These are phyloP conservation scores for Mamestra configurata DNA, from an alignment of 1,140 invertebrate species.

Conservation along the genomic window DNA sequence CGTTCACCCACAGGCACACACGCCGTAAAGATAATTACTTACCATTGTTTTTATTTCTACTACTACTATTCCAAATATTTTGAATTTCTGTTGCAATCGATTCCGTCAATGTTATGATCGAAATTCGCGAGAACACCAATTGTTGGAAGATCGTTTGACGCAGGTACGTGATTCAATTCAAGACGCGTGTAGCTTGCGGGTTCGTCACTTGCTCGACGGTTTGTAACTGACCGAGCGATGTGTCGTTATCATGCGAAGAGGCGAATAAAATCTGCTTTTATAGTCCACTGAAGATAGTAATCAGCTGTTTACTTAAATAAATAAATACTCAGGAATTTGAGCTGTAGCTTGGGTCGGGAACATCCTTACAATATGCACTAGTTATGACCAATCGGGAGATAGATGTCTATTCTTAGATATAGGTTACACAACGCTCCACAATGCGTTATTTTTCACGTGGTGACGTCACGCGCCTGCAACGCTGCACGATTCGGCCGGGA, in stretches of 20 bases:
- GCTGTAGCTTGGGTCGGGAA: background rate
- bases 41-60: constrained; percentile 73
- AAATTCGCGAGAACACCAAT: background rate
- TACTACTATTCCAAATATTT: constrained; percentile 60
- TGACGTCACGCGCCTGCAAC: constrained; percentile 26
- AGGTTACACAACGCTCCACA: constrained; percentile 36
- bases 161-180: constrained; percentile 4
- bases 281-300: constrained; percentile 10
- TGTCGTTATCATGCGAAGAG: constrained; percentile 13
- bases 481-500: background rate
- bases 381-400: constrained; percentile 29
- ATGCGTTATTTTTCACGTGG: constrained; percentile 37
- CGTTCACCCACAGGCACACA: constrained; percentile 75
- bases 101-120: constrained; percentile 9
- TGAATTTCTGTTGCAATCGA: constrained; percentile 8
- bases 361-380: background rate
- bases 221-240: constrained; percentile 29
- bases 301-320: background rate
- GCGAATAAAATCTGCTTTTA: constrained; percentile 32
- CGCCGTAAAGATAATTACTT: constrained; percentile 75
- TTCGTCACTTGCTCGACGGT: constrained; percentile 32
- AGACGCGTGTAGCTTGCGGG: constrained; percentile 20
- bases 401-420: constrained; percentile 41
- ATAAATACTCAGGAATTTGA: constrained; percentile 7
- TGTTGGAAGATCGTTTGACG: background rate